phyloP scores from a whole-genome alignment of 2,797 vertebrate species.

The Clarias pachynema region DNA sequence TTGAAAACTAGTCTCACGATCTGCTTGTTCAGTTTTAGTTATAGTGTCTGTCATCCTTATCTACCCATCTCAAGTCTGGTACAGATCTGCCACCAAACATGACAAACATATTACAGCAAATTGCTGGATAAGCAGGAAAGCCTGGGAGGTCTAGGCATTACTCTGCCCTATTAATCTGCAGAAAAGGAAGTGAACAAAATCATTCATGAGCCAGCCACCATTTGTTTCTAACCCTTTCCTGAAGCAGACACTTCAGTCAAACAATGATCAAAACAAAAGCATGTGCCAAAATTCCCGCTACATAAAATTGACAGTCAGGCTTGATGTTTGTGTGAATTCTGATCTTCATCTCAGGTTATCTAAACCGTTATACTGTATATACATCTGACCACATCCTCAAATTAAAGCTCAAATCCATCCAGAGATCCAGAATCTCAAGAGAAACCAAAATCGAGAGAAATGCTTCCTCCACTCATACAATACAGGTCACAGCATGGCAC shows the following conservation, averaged over 20 bases:
- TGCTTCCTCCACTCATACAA: neutral
- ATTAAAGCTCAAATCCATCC: constrained; percentile 64
- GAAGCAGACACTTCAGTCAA: neutral
- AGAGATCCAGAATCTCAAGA: constrained; percentile 72
- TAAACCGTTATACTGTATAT: neutral
- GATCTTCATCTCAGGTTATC: neutral
- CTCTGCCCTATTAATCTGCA: constrained; percentile 6
- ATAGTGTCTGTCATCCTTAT: neutral
- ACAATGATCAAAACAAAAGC: constrained; percentile 9
- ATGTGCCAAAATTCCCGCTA: neutral
- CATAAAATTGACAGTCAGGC: neutral
- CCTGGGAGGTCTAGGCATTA: neutral
- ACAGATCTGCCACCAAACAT: neutral
- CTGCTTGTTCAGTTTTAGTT: neutral
- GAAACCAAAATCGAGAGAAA: constrained; percentile 71
- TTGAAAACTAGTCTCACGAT: neutral
- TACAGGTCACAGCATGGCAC: neutral
- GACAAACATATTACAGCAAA: neutral
- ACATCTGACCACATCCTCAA: constrained; percentile 69
- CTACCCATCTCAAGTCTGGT: neutral
- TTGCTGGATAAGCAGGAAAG: constrained; percentile 1
- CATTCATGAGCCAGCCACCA: neutral
- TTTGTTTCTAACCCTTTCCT: neutral
- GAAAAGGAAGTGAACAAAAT: neutral
- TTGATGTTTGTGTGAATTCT: neutral